These are phyloP conservation scores for Hecatera dysodea DNA, from an alignment of 2,888 invertebrate genomes.

Conservation along the genomic window DNA sequence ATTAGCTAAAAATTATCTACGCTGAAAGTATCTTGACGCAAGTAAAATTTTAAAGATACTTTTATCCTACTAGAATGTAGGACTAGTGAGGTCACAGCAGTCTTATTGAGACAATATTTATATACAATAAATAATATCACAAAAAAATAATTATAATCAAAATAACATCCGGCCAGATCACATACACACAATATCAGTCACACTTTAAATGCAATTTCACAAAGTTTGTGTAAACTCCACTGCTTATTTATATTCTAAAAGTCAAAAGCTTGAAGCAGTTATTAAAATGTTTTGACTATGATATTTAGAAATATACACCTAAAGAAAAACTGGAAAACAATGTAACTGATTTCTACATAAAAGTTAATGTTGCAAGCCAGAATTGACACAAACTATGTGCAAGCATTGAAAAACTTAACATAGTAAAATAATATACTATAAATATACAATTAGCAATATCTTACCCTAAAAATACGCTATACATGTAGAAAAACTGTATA, in stretches of 20 bases:
- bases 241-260: slow-evolving; percentile 15
- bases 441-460: slow-evolving; percentile 83
- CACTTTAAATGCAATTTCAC: slow-evolving; percentile 69
- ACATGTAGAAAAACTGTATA: slow-evolving; percentile 82
- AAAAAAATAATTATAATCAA: slow-evolving; percentile 64
- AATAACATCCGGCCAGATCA: slow-evolving; percentile 65
- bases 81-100: slow-evolving; percentile 37
- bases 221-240: slow-evolving; percentile 67
- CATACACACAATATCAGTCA: slow-evolving; percentile 77
- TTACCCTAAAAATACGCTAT: slow-evolving; percentile 81
- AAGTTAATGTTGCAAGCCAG: slow-evolving; percentile 8
- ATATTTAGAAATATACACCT: slow-evolving; percentile 10
- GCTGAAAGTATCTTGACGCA: slow-evolving; percentile 15
- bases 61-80: slow-evolving; percentile 15
- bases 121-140: slow-evolving; percentile 51
- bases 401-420: slow-evolving; percentile 72
- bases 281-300: slow-evolving; percentile 2
- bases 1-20: slow-evolving; percentile 30
- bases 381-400: slow-evolving; percentile 71
- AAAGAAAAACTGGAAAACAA: slow-evolving; percentile 9
- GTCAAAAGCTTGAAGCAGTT: slow-evolving; percentile 26
- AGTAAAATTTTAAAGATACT: slow-evolving; percentile 29
- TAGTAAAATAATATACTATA: slow-evolving; percentile 75
- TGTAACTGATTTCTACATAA: slow-evolving; percentile 6
- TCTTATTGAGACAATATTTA: slow-evolving; percentile 45